Base-by-base conservation (phyloP, 1,140 invertebrate genomes). In the Oscheius sp. region DNA sequence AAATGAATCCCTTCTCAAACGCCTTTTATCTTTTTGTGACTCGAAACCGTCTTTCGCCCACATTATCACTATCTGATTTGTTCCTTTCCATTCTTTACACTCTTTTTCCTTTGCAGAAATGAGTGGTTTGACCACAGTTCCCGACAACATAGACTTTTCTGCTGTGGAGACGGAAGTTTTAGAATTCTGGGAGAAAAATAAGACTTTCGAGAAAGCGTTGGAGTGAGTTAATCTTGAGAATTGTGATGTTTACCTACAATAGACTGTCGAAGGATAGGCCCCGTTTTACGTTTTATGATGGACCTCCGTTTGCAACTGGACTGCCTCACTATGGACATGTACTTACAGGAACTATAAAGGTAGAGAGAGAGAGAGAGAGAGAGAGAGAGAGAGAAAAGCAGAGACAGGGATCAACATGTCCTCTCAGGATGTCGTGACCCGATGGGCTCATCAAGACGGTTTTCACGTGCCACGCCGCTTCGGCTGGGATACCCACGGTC, bases 271-370 rank as follows among this genome's bases (percentile, higher is more conserved):
- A 79, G 46, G 81, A 70, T 38, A 66, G 70, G 3, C 76, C 79
- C 26, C 80, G 73, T 59, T 90, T 91, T 85, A 91, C 93, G 0
- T 99, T 99, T 85, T 99, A 96, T 86, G 97, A 99, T 90, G 97
- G 97, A 0, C 97, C 97, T 23, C 97, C 97, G 10, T 99, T 99
- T 89, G 97, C 97, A 0, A 99, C 96, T 23, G 97, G 97, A 1
- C 85, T 99, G 67, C 97, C 97, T 7, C 97, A 99, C 88, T 99
- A 99, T 88, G 97, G 97, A 0, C 96, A 99, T 81, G 94, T 99
- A 63, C 88, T 99, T 62, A 93, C 95, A 70, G 95, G 42, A 45
- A 45, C 42, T n/a, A n/a, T n/a, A n/a, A n/a, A n/a, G n/a, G n/a
- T n/a, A n/a, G n/a, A n/a, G n/a, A n/a, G n/a, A n/a, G n/a, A n/a